Evolutionary conservation across 2,888 invertebrate genomes (phyloP).

Genomic region (Minunthozetes semirufus): DNA sequence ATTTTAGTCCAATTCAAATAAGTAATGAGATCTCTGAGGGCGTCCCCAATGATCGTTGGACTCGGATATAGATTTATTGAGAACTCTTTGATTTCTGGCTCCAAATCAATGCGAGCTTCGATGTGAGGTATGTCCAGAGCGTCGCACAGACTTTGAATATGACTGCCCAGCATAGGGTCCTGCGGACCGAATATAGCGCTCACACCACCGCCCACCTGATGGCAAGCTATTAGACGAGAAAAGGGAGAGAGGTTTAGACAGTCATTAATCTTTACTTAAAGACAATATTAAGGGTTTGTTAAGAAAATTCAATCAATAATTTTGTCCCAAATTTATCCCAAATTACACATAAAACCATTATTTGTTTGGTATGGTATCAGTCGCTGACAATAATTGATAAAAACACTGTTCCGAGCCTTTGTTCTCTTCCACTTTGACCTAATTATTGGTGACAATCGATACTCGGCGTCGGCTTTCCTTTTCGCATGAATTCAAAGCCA

Average conservation of each 20-base stretch:
- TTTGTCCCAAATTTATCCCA: too few species aligned
- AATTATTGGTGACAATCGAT: too few species aligned
- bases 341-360: too few species aligned
- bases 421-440: too few species aligned
- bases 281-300: too few species aligned
- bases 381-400: too few species aligned
- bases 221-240: conserved; percentile 59
- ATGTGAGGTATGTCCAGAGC: conserved; percentile 81
- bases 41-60: conserved; percentile 68
- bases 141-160: conserved; percentile 80
- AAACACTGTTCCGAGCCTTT: too few species aligned
- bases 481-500: too few species aligned
- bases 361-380: too few species aligned
- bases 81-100: conserved; percentile 58
- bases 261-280: neutral
- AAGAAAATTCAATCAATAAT: too few species aligned
- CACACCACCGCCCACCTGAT: conserved; percentile 72
- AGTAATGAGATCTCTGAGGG: conserved; percentile 72
- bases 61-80: conserved; percentile 84
- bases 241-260: neutral
- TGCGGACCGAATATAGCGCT: conserved; percentile 82
- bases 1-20: conserved; percentile 88
- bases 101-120: conserved; percentile 58
- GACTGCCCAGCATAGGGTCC: conserved; percentile 69
- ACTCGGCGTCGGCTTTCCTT: too few species aligned